Percentiles rank a stretch among this genome's conserved stretches.
phyloP scores from a whole-genome alignment of 2,113 vertebrate species.

The Rhinoptilus africanus region DNA sequence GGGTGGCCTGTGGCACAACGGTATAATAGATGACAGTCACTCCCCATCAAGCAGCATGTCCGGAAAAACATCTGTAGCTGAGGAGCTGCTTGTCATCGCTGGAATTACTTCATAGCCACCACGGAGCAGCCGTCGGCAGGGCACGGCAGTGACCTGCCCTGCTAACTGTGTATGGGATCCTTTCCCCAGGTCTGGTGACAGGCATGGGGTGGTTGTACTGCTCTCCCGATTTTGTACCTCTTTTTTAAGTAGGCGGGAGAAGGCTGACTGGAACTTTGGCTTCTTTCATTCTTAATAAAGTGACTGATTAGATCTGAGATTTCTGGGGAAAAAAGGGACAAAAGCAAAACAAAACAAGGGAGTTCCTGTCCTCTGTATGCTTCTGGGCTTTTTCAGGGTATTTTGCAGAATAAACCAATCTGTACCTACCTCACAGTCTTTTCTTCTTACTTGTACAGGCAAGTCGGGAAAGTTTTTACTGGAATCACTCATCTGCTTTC shows the following conservation, averaged over 20 bases:
- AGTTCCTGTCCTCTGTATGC: background rate
- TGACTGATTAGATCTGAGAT: background rate
- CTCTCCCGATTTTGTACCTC: background rate
- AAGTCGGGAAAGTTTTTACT: background rate
- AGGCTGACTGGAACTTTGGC: background rate
- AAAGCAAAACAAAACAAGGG: background rate
- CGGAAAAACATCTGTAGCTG: background rate
- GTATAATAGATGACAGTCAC: background rate
- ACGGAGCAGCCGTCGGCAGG: rapidly evolving
- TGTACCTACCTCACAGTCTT: background rate
- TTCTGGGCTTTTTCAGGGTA: background rate
- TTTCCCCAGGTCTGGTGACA: background rate
- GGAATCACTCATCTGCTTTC: background rate
- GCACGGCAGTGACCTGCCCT: background rate
- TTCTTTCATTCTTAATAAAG: background rate
- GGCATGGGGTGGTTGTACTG: background rate
- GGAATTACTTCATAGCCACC: background rate
- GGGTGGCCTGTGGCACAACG: background rate
- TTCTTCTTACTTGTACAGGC: background rate
- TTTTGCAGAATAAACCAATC: background rate
- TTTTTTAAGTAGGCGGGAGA: background rate
- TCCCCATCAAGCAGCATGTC: background rate
- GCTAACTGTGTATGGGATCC: background rate
- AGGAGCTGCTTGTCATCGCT: background rate
- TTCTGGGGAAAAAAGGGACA: background rate